phyloP scores from a whole-genome alignment of 2,888 invertebrate species.

The Erynnis tages region DNA sequence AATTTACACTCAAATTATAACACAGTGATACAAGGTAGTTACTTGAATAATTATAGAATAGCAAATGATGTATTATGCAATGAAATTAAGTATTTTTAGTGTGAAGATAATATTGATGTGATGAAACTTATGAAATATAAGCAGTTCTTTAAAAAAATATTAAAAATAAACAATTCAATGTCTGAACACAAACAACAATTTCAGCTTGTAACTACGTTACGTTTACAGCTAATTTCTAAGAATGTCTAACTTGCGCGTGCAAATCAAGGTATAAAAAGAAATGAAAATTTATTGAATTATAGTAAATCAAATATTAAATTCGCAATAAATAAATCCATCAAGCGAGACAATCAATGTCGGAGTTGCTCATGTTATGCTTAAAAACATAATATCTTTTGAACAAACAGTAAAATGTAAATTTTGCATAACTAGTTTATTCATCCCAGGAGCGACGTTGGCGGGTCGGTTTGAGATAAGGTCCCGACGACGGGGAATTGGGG shows the following conservation, averaged over 20 bases:
- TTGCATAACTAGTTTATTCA: constrained; percentile 40
- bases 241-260: constrained; percentile 3
- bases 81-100: constrained; percentile 8
- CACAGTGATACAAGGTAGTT: background rate
- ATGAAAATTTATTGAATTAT: constrained; percentile 14
- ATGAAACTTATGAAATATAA: constrained; percentile 21
- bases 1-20: constrained; percentile 29
- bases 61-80: constrained; percentile 15
- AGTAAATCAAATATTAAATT: constrained; percentile 9
- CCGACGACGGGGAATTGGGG: constrained; percentile 74
- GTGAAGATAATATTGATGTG: background rate
- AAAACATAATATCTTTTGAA: no score
- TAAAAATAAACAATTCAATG: constrained; percentile 17
- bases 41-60: background rate
- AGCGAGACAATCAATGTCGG: constrained; percentile 28
- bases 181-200: constrained; percentile 21
- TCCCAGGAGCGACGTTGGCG: constrained; percentile 52
- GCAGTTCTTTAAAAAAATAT: constrained; percentile 21
- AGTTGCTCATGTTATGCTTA: constrained; percentile 16
- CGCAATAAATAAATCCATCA: constrained; percentile 30
- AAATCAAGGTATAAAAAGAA: constrained; percentile 15
- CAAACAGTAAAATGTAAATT: background rate
- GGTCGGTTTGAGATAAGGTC: constrained; percentile 67
- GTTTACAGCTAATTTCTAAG: constrained; percentile 4
- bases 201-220: constrained; percentile 16